Evolutionary conservation across 2,797 vertebrate species (phyloP), one percentile per base, ranked within the genome.

Genomic region (Muraenolepis orangiensis): DNA sequence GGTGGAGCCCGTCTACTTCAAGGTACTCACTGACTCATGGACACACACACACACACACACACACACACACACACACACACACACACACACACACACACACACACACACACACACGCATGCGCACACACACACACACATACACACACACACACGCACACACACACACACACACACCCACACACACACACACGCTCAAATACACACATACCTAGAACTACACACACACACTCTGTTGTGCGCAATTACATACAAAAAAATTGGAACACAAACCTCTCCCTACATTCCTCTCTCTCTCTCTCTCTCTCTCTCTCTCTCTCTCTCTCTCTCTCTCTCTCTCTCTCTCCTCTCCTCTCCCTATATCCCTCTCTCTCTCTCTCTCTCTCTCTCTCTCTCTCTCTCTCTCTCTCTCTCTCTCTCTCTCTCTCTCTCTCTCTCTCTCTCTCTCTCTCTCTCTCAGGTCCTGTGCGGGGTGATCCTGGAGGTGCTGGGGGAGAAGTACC

Each of bases 1-100:
- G 86, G 97, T 99, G 91, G 96, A 98, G 18, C 97, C 96, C 0
- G 72, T 93, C 74, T 99, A 98, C 92, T 99, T 99, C 82, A 97
- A 98, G 96, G 98, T 98, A 87, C 78, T 31, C 16, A 23, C 11
- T n/a, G n/a, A n/a, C n/a, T n/a, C n/a, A n/a, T n/a, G n/a, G n/a
- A 36, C 28, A 71, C 18, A 70, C 30, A 69, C 28, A 57, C 36
- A 74, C n/a, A 71, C 69, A 72, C 30, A 70, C 61, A 64, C 31
- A 8, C 8, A 72, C 0, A 34, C 11, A 11, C 30, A 34, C 67
- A 6, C 66, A 30, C 34, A 70, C 14, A 26, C 42, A 42, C 20
- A 30, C 46, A 13, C 30, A 18, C 66, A 73, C 30, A 30, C 26
- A 73, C 23, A 51, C 4, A 51, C 42, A 51, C 13, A 66, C 28